Evolutionary conservation across 2,113 vertebrate species (phyloP).

Genomic region (Neodontobutis hainanensis): DNA sequence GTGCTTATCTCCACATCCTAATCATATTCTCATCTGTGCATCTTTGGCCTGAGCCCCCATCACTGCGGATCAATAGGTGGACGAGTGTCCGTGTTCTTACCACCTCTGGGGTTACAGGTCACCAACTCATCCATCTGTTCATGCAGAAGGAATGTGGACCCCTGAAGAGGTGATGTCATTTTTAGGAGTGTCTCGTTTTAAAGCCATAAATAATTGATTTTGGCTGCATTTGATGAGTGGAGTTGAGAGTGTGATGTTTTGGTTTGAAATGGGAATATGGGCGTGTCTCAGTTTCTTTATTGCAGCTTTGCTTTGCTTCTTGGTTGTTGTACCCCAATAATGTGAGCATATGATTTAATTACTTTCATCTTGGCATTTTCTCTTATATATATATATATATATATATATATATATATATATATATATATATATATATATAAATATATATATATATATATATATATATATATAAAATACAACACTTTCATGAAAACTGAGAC

Average conservation of each 20-base stretch:
- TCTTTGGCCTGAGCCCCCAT: slow-evolving; percentile 19
- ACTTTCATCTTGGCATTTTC: too few relatives aligned
- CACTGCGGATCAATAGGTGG: slow-evolving; percentile 64
- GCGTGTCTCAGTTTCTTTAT: too few relatives aligned
- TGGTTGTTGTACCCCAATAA: too few relatives aligned
- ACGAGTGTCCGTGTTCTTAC: slow-evolving; percentile 47
- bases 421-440: too few relatives aligned
- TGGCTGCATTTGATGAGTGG: background rate
- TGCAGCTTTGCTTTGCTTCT: too few relatives aligned
- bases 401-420: too few relatives aligned
- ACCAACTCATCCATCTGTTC: slow-evolving; percentile 45
- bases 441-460: too few relatives aligned
- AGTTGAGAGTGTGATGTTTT: background rate
- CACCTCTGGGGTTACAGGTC: slow-evolving; percentile 58
- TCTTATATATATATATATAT: too few relatives aligned
- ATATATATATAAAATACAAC: too few relatives aligned
- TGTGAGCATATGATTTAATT: too few relatives aligned
- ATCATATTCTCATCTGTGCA: slow-evolving; percentile 41
- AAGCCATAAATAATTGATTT: slow-evolving; percentile 35
- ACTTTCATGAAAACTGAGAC: too few relatives aligned
- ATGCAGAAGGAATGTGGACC: slow-evolving; percentile 15
- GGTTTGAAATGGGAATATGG: background rate
- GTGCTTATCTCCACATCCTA: slow-evolving; percentile 54
- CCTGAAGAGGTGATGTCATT: slow-evolving; percentile 29
- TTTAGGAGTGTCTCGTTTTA: slow-evolving; percentile 16